These are phyloP conservation scores for Coracopsis vasa DNA, from an alignment of 2,113 vertebrate species.

Conservation along the genomic window DNA sequence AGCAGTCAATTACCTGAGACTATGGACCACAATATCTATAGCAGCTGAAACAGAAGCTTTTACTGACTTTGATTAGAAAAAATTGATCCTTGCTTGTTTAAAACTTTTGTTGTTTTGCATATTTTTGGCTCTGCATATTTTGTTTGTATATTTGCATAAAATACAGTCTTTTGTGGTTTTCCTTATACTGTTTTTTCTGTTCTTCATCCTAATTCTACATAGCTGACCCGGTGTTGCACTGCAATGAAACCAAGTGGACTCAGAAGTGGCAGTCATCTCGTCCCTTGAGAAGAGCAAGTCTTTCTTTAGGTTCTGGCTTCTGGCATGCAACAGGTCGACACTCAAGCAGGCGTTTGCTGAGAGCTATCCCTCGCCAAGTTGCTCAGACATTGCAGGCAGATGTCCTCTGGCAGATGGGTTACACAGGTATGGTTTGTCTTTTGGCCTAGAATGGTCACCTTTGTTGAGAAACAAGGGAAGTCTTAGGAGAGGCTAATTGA, in stretches of 20 bases:
- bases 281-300: slow-evolving; percentile 88
- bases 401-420: slow-evolving; percentile 97
- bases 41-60: neutral
- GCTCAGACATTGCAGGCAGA: slow-evolving; percentile 98
- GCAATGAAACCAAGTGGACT: slow-evolving; percentile 88
- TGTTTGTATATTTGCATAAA: neutral
- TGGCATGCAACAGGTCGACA: slow-evolving; percentile 97
- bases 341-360: slow-evolving; percentile 90
- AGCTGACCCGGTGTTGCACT: slow-evolving; percentile 77
- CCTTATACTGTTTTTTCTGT: neutral
- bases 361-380: slow-evolving; percentile 95
- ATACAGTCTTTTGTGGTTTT: neutral
- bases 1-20: neutral
- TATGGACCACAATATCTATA: rapidly evolving
- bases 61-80: neutral
- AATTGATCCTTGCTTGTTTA: rapidly evolving
- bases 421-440: slow-evolving; percentile 82
- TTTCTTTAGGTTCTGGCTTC: slow-evolving; percentile 92
- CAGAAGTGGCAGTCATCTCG: slow-evolving; percentile 97
- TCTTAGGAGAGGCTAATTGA: neutral
- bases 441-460: neutral
- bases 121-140: neutral
- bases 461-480: neutral
- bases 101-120: neutral
- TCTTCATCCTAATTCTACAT: neutral